These are phyloP conservation scores for Phocides pigmalion DNA, from an alignment of 1,140 invertebrate genomes.

Conservation along the genomic window DNA sequence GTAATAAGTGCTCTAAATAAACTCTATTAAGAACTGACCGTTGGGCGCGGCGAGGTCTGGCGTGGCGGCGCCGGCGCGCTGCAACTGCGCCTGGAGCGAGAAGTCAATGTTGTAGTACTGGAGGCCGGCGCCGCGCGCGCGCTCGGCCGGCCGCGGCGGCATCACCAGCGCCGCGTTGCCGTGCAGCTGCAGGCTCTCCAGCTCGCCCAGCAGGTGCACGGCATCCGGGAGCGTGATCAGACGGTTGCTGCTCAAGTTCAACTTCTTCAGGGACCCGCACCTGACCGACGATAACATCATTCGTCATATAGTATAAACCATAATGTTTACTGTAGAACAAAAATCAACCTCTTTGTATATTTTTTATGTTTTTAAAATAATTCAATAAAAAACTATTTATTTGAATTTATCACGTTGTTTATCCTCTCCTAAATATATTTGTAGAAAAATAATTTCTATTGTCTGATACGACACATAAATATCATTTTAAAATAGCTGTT, in stretches of 20 bases:
- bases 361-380: too few species aligned
- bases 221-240: conserved; percentile 98
- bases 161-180: conserved; percentile 98
- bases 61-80: conserved; percentile 95
- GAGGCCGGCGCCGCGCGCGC: conserved; percentile 91
- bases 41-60: conserved; percentile 88
- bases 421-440: too few species aligned
- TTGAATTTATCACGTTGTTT: too few species aligned
- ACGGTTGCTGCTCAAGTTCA: conserved; percentile 96
- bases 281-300: conserved; percentile 75
- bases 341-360: too few species aligned
- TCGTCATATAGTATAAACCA: too few species aligned
- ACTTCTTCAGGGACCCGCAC: conserved; percentile 97
- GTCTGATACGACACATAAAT: too few species aligned
- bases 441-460: too few species aligned
- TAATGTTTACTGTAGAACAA: too few species aligned
- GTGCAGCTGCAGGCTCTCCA: conserved; percentile 94
- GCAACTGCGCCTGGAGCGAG: conserved; percentile 96
- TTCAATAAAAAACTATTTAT: too few species aligned
- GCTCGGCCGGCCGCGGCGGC: conserved; percentile 96
- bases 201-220: conserved; percentile 96
- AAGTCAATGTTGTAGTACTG: conserved; percentile 99
- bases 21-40: conserved; percentile 75
- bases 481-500: too few species aligned
- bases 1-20: too few species aligned